Conservation (phyloP, 2,797 vertebrate species). For the Pampus argenteus region DNA sequence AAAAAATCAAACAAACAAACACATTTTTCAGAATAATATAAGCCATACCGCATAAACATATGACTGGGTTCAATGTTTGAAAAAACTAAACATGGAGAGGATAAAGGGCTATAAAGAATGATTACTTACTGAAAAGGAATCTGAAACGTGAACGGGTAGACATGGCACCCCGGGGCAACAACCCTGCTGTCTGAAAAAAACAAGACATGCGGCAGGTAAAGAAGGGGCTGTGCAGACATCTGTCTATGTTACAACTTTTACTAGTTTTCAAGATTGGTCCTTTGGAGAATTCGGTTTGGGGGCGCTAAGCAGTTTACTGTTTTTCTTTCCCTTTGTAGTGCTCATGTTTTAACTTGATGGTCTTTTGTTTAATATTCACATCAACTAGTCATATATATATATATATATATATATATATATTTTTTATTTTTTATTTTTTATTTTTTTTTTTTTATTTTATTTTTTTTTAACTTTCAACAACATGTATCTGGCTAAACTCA, state of each 20-base stretch:
- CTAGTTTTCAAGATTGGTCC: background rate
- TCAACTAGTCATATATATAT: too few relatives aligned
- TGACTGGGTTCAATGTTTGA: background rate
- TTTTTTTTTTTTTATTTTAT: too few relatives aligned
- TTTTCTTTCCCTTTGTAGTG: too few relatives aligned
- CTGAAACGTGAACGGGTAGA: slow-evolving; percentile 83
- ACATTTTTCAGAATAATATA: background rate
- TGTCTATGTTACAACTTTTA: background rate
- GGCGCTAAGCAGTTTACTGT: background rate
- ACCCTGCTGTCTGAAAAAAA: slow-evolving; percentile 69
- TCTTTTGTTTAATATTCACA: too few relatives aligned
- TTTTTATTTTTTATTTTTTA: too few relatives aligned
- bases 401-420: too few relatives aligned
- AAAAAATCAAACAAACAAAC: background rate
- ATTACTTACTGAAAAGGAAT: slow-evolving; percentile 76
- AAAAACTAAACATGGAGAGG: background rate
- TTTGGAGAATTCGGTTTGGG: background rate
- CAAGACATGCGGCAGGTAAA: background rate
- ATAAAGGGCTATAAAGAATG: background rate
- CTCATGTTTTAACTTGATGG: too few relatives aligned
- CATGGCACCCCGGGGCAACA: slow-evolving; percentile 70
- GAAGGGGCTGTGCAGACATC: background rate
- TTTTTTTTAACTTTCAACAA: too few relatives aligned
- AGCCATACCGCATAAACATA: background rate
- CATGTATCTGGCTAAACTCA: too few relatives aligned